Base-by-base conservation (phyloP, 1,140 invertebrate genomes). In the Pygmarrhopalites habei region DNA sequence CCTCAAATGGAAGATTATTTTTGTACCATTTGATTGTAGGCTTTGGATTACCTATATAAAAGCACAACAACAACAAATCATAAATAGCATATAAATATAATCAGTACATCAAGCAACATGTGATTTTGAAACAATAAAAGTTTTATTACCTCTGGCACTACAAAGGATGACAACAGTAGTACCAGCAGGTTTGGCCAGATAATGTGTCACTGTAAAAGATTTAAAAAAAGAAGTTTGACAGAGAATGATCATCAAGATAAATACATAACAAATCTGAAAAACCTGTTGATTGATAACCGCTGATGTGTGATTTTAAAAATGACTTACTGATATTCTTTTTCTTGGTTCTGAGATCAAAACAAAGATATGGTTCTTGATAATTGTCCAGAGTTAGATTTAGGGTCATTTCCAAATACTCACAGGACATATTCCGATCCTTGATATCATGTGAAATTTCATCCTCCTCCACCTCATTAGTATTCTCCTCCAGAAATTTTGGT, bases 1-100 rank as follows among this genome's bases (percentile, higher is more conserved):
- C 85, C 71, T 89, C 87, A 72, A 88, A 86, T 28, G 89, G 88
- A 25, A 79, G 78, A 17, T 82, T 83, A 74, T 91, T 83, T 73
- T 88, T 89, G 17, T 81, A 79, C 53, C 89, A 92, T 1, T 84
- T 86, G 62, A 90, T 85, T 61, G 84, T 88, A 1, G 88, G 87
- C 23, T 78, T 80, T 0, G 88, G 87, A 72, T 86, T 85, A n/a
- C 88, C 85, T 79, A 72, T 12, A n/a, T n/a, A n/a, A n/a, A n/a
- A n/a, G n/a, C n/a, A n/a, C n/a, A n/a, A n/a, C n/a, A n/a, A n/a
- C n/a, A n/a, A n/a, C n/a, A n/a, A n/a, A n/a, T n/a, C n/a, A n/a
- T n/a, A n/a, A n/a, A n/a, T n/a, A n/a, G n/a, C n/a, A n/a, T n/a
- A n/a, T n/a, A n/a, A n/a, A n/a, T n/a, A n/a, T n/a, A n/a, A n/a